A percentile compares a stretch with the other conserved stretches of the same genome.
These are phyloP conservation scores for Aramus guarauna DNA, from an alignment of 2,113 vertebrate genomes.

Conservation along the genomic window DNA sequence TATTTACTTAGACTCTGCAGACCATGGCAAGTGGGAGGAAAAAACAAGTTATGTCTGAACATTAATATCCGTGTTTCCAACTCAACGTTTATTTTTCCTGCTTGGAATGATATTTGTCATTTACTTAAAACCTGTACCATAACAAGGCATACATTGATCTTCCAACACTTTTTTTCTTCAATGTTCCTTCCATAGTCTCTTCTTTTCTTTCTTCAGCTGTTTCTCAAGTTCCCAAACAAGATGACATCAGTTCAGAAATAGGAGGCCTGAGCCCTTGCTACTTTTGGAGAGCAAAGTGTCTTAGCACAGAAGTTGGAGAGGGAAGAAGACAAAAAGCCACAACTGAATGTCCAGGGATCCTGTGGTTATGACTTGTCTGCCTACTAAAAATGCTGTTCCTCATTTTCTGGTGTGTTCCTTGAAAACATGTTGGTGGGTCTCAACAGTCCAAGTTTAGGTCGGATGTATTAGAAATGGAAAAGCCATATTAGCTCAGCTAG, in stretches of 20 bases:
- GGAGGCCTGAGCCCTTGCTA: not conserved
- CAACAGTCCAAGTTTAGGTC: not conserved
- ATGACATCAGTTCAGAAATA: slow-evolving; percentile 5
- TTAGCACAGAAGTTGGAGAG: slow-evolving; percentile 48
- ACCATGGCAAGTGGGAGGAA: not conserved
- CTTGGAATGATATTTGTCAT: not conserved
- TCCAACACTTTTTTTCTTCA: not conserved
- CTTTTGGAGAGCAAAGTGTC: slow-evolving; percentile 32
- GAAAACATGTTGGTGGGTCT: not conserved
- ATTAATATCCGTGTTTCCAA: not conserved
- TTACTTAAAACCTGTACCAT: not conserved
- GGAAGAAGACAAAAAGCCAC: slow-evolving; percentile 54
- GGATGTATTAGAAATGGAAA: slow-evolving; percentile 30
- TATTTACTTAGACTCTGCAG: not conserved
- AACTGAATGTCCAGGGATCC: slow-evolving; percentile 46
- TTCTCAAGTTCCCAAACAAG: not conserved
- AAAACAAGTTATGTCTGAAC: not conserved
- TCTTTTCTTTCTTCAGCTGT: not conserved
- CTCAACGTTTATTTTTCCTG: not conserved
- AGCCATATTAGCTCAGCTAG: slow-evolving; percentile 12
- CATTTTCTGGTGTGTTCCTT: slow-evolving; percentile 43
- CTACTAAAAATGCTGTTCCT: slow-evolving; percentile 17
- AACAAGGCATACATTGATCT: not conserved
- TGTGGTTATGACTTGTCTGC: slow-evolving; percentile 49
- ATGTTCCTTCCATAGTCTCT: not conserved